Evolutionary conservation across 2,888 invertebrate genomes (phyloP).

Genomic region (Spicauda simplicius): DNA sequence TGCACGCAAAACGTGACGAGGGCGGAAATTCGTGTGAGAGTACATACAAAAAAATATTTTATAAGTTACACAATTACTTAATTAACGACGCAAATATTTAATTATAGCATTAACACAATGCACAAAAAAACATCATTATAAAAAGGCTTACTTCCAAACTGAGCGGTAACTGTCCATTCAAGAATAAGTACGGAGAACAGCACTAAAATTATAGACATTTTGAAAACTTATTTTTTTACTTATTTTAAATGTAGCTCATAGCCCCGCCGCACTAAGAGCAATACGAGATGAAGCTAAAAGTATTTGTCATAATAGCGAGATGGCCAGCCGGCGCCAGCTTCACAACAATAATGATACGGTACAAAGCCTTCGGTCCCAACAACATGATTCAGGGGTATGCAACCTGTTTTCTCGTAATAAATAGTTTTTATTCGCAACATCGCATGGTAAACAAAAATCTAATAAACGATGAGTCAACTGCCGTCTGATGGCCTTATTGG

Average conservation of each 20-base stretch:
- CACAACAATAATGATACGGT: constrained; percentile 74
- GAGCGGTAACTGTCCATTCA: constrained; percentile 65
- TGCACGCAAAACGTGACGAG: no score
- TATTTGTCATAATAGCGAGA: constrained; percentile 43
- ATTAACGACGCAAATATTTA: neutral
- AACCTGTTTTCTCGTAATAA: constrained; percentile 51
- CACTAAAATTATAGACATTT: constrained; percentile 48
- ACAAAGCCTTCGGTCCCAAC: constrained; percentile 66
- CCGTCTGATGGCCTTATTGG: neutral
- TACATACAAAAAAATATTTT: neutral
- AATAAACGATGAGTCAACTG: constrained; percentile 3
- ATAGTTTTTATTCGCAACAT: constrained; percentile 5
- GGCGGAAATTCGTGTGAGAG: no score
- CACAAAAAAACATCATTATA: constrained; percentile 4
- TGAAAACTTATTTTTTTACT: constrained; percentile 34
- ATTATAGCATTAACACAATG: neutral
- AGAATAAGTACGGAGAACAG: constrained; percentile 58
- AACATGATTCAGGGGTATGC: constrained; percentile 56
- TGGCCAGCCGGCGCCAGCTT: constrained; percentile 42
- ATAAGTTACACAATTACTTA: neutral
- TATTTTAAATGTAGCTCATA: constrained; percentile 18
- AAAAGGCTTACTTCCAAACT: constrained; percentile 74
- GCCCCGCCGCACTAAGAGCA: constrained; percentile 13
- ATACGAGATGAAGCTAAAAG: constrained; percentile 26
- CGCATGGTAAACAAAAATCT: constrained; percentile 10